Conservation (phyloP, 2,888 invertebrate genomes). For the Cyaniris semiargus region DNA sequence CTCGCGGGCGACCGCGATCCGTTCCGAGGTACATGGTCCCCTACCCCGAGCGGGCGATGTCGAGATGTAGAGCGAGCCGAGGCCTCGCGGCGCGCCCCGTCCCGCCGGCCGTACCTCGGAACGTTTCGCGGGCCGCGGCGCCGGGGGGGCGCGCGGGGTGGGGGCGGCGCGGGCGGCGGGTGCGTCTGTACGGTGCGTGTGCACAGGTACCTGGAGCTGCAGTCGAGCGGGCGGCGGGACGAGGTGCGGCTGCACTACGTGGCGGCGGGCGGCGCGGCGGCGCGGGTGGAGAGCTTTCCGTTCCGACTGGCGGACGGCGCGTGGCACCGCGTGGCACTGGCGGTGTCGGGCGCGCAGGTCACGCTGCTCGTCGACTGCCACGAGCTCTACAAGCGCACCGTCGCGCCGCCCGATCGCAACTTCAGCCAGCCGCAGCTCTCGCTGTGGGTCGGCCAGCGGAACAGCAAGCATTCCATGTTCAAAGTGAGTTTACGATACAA, state of each 20-base stretch:
- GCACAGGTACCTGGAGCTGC: conserved; percentile 92
- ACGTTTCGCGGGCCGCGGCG: conserved; percentile 68
- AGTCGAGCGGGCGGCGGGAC: conserved; percentile 93
- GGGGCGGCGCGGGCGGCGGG: conserved; percentile 46
- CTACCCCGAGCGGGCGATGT: conserved; percentile 78
- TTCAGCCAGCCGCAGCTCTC: conserved; percentile 86
- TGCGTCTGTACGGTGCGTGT: conserved; percentile 49
- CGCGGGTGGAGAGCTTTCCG: conserved; percentile 92
- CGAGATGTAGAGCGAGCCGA: conserved; percentile 81
- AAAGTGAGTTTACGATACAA: conserved; percentile 82
- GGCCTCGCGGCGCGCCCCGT: conserved; percentile 64
- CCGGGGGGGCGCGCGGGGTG: conserved; percentile 47
- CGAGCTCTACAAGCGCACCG: conserved; percentile 89
- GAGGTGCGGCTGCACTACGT: conserved; percentile 92
- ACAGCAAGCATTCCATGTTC: conserved; percentile 90
- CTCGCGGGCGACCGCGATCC: conserved; percentile 72
- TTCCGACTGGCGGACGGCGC: conserved; percentile 92
- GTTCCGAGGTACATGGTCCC: conserved; percentile 82
- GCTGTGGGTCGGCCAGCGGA: conserved; percentile 94
- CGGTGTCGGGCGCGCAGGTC: conserved; percentile 90
- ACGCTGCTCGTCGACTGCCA: conserved; percentile 93
- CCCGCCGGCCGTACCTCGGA: conserved; percentile 78
- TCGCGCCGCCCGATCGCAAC: conserved; percentile 88
- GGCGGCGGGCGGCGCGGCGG: conserved; percentile 81
- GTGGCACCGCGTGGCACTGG: conserved; percentile 93